Conservation (phyloP, 2,888 invertebrate species). For the Patella depressa region DNA sequence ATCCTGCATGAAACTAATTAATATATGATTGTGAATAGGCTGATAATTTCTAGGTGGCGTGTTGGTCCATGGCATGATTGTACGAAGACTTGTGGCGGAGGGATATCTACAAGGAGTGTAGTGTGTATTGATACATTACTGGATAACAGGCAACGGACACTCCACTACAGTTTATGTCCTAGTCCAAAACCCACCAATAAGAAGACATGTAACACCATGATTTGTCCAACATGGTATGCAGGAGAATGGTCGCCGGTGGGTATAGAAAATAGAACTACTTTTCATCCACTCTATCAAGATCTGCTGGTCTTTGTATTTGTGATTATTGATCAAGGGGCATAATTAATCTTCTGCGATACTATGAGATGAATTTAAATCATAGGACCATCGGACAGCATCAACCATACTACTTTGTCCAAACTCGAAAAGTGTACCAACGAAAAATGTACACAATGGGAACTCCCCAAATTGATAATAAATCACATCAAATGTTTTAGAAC, state of each 20-base stretch:
- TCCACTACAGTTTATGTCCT: conserved; percentile 82
- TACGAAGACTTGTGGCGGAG: conserved; percentile 89
- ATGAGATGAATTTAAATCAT: too few species aligned
- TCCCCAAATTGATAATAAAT: too few species aligned
- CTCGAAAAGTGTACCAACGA: too few species aligned
- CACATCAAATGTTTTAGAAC: too few species aligned
- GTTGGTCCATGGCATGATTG: conserved; percentile 92
- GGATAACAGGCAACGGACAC: conserved; percentile 79
- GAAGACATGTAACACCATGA: conserved; percentile 86
- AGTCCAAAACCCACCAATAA: conserved; percentile 82
- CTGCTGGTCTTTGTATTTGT: too few species aligned
- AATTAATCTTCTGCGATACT: too few species aligned
- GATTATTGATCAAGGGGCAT: too few species aligned
- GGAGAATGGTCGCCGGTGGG: conserved; percentile 68
- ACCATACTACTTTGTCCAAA: too few species aligned
- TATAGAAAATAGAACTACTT: conserved; percentile 28
- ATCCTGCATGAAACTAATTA: background rate
- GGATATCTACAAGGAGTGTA: conserved; percentile 84
- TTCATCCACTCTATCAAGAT: background rate
- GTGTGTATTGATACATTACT: conserved; percentile 92
- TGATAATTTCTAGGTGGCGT: conserved; percentile 79
- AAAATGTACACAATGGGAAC: too few species aligned
- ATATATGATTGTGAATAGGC: conserved; percentile 19
- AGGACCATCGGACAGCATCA: too few species aligned
- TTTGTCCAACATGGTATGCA: conserved; percentile 86